Base-by-base conservation (phyloP, 1,140 invertebrate genomes). In the Drosophila neocordata region DNA sequence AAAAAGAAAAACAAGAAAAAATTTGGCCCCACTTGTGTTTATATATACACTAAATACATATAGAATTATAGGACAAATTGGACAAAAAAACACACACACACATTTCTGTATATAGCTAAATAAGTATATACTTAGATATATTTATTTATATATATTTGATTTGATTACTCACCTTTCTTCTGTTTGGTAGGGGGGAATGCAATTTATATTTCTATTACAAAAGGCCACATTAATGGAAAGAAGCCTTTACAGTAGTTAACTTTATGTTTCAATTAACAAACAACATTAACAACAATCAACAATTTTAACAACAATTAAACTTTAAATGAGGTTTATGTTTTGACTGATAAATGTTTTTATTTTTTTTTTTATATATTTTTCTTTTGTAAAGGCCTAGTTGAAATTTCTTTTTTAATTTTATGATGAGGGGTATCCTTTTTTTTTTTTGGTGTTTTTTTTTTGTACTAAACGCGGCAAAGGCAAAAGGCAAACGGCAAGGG, bases 171-270 rank as follows among this genome's bases (percentile, higher is more conserved):
- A 66, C 64, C 41, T 66, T 34, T 56, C 27, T 64, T 13, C 34
- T 27, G 27, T 60, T 31, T 20, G 55, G 8, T 35, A 12, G 12
- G 52, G 35, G 34, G 24, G 5, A 37, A 12, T 55, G 61, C 35
- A 52, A 2, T 60, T 67, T 58, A 64, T 41, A 59, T 58, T 67
- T 35, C 41, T 75, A 64, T 75, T 60, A 75, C 73, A 75, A 65
- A 27, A 27, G 37, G 22, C 51, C 58, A 69, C 73, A 75, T 75
- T 53, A 53, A 67, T 59, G 59, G 22, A 57, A 35, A 7, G 22
- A 27, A 48, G 41, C 41, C 59, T 37, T 35, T 12, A 27, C 34
- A 62, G 24, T 24, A 9, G 48, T 12, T 27, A 5, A 35, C 27
- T 31, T 31, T 31, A 31, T 31, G 27, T 31, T 31, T 31, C n/a